Evolutionary conservation across 2,113 vertebrate species (phyloP).

Genomic region (Pelecanus crispus): DNA sequence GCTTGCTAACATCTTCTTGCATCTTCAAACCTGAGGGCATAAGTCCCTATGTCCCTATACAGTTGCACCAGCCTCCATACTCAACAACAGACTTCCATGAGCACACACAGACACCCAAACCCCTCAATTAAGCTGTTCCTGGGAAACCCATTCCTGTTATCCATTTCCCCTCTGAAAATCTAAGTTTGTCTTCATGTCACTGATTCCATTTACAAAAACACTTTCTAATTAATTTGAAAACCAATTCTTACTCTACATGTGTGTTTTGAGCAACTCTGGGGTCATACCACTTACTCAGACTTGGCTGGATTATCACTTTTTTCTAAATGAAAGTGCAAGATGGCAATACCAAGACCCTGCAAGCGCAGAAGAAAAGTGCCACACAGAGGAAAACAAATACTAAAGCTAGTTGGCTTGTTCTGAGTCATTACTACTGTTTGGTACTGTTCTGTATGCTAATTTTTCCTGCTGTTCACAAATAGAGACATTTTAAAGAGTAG

Average conservation of each 20-base stretch:
- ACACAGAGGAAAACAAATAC: background rate
- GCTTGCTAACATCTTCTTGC: background rate
- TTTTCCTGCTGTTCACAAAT: background rate
- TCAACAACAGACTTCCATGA: background rate
- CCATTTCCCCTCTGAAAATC: background rate
- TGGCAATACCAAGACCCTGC: background rate
- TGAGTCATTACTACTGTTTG: background rate
- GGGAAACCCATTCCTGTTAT: background rate
- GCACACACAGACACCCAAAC: background rate
- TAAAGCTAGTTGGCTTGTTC: background rate
- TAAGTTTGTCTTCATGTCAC: background rate
- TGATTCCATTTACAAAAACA: background rate
- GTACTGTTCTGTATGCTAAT: background rate
- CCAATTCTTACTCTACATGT: background rate
- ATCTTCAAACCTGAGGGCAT: background rate
- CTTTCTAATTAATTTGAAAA: background rate
- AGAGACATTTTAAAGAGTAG: background rate
- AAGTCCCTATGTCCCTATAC: background rate
- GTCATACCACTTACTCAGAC: background rate
- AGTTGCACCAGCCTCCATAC: background rate
- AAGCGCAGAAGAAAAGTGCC: background rate
- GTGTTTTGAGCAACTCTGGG: background rate
- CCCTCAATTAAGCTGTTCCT: background rate
- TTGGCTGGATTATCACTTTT: background rate
- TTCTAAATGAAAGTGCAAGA: background rate